phyloP scores from a whole-genome alignment of 2,888 invertebrate species.

The Smittia sp. region DNA sequence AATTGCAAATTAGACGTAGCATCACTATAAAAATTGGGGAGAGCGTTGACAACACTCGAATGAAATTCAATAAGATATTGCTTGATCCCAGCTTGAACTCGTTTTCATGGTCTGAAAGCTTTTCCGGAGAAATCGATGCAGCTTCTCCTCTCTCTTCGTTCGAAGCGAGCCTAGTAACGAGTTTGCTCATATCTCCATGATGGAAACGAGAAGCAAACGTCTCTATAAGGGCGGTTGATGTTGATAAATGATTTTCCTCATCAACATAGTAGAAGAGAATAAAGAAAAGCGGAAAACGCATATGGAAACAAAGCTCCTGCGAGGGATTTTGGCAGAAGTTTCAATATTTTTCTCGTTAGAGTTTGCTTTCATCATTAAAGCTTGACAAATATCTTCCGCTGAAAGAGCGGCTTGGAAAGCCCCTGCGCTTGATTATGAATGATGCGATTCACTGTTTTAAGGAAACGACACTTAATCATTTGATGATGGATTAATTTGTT shows the following conservation, averaged over 20 bases:
- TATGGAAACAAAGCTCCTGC: neutral
- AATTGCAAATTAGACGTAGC: conserved; percentile 28
- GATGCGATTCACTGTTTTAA: neutral
- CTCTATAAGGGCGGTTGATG: conserved; percentile 19
- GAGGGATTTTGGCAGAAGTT: neutral
- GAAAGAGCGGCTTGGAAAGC: neutral
- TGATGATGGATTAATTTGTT: neutral
- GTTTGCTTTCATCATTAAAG: conserved; percentile 6
- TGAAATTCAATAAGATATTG: too few relatives aligned
- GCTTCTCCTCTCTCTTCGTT: too few relatives aligned
- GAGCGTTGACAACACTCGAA: too few relatives aligned
- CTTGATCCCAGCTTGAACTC: too few relatives aligned
- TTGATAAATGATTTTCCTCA: conserved; percentile 40
- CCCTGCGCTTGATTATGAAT: neutral
- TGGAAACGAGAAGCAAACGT: conserved; percentile 3
- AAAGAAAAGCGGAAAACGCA: neutral
- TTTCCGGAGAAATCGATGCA: too few relatives aligned
- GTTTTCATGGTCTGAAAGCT: too few relatives aligned
- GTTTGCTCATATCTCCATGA: too few relatives aligned
- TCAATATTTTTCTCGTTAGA: conserved; percentile 15
- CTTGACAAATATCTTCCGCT: conserved; percentile 8
- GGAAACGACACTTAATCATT: neutral
- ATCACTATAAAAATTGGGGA: conserved; percentile 10
- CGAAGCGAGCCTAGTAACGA: too few relatives aligned
- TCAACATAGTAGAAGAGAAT: conserved; percentile 32